A percentile compares a stretch with the other conserved stretches of the same genome.
These are phyloP conservation scores for Cossypha dichroa DNA, from an alignment of 2,797 vertebrate genomes.

Conservation along the genomic window DNA sequence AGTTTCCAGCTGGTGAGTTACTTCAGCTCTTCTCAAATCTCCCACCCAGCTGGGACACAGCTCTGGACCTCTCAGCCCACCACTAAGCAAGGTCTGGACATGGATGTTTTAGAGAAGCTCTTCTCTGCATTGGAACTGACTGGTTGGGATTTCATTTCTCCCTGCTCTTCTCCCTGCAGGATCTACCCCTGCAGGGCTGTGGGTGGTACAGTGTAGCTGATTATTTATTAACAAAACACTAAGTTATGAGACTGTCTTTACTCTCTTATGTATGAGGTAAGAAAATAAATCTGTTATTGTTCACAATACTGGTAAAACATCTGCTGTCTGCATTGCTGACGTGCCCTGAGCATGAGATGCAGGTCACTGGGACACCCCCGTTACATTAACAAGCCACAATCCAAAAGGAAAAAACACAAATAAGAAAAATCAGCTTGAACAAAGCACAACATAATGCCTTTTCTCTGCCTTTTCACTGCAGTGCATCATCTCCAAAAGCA, in stretches of 20 bases:
- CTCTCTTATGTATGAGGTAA: neutral
- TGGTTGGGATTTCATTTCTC: neutral
- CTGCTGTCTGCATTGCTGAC: neutral
- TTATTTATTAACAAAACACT: constrained; percentile 36
- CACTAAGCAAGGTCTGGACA: neutral
- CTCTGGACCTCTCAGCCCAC: neutral
- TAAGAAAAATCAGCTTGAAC: neutral
- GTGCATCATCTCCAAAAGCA: neutral
- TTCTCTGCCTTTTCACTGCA: neutral
- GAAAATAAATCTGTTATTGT: constrained; percentile 23
- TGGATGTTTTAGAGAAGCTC: neutral
- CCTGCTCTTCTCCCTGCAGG: neutral
- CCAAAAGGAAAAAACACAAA: neutral
- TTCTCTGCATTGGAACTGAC: neutral
- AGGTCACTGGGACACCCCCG: fast-evolving
- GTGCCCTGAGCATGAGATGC: neutral
- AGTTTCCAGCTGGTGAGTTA: neutral
- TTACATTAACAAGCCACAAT: neutral
- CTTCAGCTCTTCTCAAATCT: neutral
- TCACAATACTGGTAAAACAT: neutral
- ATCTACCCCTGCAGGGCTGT: neutral
- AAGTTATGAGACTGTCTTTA: neutral
- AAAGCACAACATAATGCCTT: neutral
- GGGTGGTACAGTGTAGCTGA: neutral
- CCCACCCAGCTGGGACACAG: neutral